phyloP scores from a whole-genome alignment of 2,888 invertebrate genomes.

The Chironomus riparius region DNA sequence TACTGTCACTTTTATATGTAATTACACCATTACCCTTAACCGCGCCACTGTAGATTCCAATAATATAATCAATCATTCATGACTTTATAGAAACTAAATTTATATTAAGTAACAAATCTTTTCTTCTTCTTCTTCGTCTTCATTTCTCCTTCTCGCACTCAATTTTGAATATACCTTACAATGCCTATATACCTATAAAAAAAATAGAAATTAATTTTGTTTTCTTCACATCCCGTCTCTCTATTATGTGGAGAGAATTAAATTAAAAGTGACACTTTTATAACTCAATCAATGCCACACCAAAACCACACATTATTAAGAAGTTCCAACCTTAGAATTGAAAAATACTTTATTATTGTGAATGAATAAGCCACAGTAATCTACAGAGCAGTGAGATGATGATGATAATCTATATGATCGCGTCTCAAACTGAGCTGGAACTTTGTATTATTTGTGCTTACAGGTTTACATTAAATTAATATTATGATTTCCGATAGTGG shows the following conservation, averaged over 20 bases:
- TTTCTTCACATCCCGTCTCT: neutral
- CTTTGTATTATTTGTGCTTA: no score
- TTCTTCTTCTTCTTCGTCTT: neutral
- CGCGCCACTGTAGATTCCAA: neutral
- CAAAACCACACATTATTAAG: neutral
- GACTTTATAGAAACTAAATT: neutral
- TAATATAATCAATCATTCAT: neutral
- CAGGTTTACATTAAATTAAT: no score
- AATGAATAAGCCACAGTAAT: no score
- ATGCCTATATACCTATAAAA: neutral
- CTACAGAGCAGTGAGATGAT: no score
- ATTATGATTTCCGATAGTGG: no score
- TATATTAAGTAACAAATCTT: neutral
- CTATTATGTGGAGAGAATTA: neutral
- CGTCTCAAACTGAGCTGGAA: no score
- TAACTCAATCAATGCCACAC: conserved; percentile 12
- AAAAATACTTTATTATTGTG: no score
- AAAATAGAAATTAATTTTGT: neutral
- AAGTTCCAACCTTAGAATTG: no score
- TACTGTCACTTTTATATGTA: neutral
- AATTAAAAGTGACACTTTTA: conserved; percentile 24
- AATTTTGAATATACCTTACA: neutral
- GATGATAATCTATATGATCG: no score
- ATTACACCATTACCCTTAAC: neutral
- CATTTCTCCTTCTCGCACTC: neutral